phyloP scores from a whole-genome alignment of 2,797 vertebrate species.

The Pipistrellus pygmaeus region DNA sequence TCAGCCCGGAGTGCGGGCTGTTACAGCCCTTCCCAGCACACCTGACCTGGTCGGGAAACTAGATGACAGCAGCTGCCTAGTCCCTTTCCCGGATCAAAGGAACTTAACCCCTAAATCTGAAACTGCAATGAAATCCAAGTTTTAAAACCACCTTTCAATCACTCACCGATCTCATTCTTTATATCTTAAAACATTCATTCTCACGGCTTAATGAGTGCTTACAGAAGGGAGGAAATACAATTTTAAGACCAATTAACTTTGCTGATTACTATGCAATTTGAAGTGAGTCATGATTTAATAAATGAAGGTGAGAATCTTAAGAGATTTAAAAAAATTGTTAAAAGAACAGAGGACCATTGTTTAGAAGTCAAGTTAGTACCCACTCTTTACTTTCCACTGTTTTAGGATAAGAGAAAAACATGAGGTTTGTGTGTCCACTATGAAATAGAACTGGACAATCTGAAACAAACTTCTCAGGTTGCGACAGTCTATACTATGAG shows the following conservation, averaged over 20 bases:
- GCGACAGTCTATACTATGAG: constrained; percentile 26
- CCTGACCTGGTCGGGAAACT: neutral
- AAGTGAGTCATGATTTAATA: constrained; percentile 53
- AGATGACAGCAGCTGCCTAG: neutral
- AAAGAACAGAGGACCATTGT: neutral
- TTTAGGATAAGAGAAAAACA: constrained; percentile 50
- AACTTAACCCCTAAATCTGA: constrained; percentile 50
- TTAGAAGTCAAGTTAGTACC: constrained; percentile 47
- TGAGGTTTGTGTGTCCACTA: neutral
- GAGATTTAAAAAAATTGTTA: neutral
- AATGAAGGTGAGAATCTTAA: constrained; percentile 10
- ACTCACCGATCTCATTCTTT: neutral
- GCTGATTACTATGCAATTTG: constrained; percentile 28
- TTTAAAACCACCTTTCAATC: constrained; percentile 28
- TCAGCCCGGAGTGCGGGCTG: neutral
- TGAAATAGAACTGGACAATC: constrained; percentile 31
- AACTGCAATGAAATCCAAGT: constrained; percentile 49
- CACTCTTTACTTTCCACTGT: constrained; percentile 2
- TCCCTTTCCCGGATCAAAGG: neutral
- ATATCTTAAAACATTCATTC: neutral
- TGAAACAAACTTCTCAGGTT: constrained; percentile 12
- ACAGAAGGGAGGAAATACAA: neutral
- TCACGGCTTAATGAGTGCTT: constrained; percentile 50
- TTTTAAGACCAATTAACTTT: constrained; percentile 38
- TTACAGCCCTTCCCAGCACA: neutral